These are phyloP conservation scores for Cossypha heuglini DNA, from an alignment of 2,797 vertebrate species.

Conservation along the genomic window DNA sequence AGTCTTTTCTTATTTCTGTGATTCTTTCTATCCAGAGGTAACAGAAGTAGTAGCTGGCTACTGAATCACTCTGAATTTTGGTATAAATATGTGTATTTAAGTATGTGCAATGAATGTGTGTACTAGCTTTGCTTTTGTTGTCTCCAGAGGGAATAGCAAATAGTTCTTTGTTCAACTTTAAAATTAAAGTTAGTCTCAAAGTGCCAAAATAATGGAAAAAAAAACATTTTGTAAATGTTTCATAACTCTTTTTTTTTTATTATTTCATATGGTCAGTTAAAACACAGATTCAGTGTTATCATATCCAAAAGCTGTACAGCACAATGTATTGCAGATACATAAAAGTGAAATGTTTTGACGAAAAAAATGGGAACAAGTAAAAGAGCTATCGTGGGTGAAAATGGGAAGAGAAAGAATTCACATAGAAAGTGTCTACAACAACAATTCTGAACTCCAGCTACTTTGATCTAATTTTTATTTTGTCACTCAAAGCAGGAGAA, in stretches of 20 bases:
- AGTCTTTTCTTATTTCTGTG: not conserved
- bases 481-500: not conserved
- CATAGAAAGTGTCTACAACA: not conserved
- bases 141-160: not conserved
- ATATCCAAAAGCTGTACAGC: not conserved
- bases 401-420: not conserved
- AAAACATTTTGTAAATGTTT: not conserved
- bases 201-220: not conserved
- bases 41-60: not conserved
- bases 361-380: not conserved
- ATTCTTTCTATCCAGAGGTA: not conserved
- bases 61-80: not conserved
- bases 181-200: not conserved
- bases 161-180: not conserved
- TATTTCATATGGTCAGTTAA: not conserved
- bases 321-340: not conserved
- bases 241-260: not conserved
- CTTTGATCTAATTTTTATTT: constrained; percentile 20
- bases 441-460: not conserved
- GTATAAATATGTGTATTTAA: not conserved
- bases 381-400: not conserved
- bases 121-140: not conserved
- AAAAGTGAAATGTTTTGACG: not conserved
- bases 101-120: not conserved
- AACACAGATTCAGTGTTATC: not conserved